These are phyloP conservation scores for Drosophila paranaensis DNA, from an alignment of 2,888 invertebrate genomes.

Conservation along the genomic window DNA sequence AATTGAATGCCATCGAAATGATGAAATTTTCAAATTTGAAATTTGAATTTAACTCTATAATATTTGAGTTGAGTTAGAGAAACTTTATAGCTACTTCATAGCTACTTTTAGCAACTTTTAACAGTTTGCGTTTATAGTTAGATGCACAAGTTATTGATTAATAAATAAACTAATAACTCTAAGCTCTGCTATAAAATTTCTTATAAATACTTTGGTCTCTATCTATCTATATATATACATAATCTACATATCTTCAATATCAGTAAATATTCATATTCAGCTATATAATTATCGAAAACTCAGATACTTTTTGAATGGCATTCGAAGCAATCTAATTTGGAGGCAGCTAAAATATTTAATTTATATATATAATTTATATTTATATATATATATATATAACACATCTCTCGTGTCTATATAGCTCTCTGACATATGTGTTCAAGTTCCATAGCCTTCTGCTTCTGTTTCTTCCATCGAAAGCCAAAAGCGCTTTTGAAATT, in stretches of 20 bases:
- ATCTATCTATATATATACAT: neutral
- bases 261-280: neutral
- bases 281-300: neutral
- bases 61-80: neutral
- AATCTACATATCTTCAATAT: neutral
- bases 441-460: constrained; percentile 1
- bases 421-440: neutral
- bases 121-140: too few relatives aligned
- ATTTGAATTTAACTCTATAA: neutral
- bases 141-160: too few relatives aligned
- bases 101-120: neutral
- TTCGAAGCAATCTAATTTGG: neutral
- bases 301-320: neutral
- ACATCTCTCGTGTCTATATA: constrained; percentile 1
- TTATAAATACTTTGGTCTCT: neutral
- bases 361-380: constrained; percentile 4
- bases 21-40: neutral
- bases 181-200: neutral
- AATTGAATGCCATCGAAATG: neutral
- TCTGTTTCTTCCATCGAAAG: constrained; percentile 8
- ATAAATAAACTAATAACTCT: too few relatives aligned
- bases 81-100: neutral
- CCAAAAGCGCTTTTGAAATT: constrained; percentile 16
- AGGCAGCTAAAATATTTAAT: constrained; percentile 1
- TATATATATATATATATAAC: neutral